Evolutionary conservation across 1,140 invertebrate genomes (phyloP), one percentile per base, ranked within the genome.

Genomic region (Meteorus sp.): DNA sequence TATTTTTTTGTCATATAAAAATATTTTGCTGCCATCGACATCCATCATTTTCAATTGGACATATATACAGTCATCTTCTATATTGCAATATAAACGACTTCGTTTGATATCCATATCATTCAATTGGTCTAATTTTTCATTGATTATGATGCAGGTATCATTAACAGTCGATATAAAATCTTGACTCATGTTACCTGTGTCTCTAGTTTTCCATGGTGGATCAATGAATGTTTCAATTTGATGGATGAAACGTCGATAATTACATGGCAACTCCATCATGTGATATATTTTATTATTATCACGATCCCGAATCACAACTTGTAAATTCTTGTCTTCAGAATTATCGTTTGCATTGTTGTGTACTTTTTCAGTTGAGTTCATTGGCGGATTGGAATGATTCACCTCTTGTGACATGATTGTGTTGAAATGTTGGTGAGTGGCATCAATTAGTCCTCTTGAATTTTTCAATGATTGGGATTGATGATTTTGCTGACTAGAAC

Each of bases 71-170:
- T 59, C 62, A 0, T 47, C 29, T 15, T 59, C 52, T 20, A 73
- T 65, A 11, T 70, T 47, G 15, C 68, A 72, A 7, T 58, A 47
- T 3, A 74, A 59, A 22, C 33, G 25, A 8, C 65, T 52, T 7
- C 25, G 31, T 11, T 27, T 47, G 0, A 44, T 43, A 11, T 17
- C 56, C n/a, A 44, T 37, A 11, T 9, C 17, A 22, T 61, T 43
- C 11, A 68, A 22, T 20, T 59, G 64, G 2, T 15, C 23, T 0
- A 70, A 39, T n/a, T 64, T 45, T 9, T 61, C 41, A 29, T 72
- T 72, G 0, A 72, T 11, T 3, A 61, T 57, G n/a, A 57, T 65
- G 19, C 61, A 72, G 1, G 64, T 62, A 4, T 67, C 66, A 1
- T 8, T 5, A 1, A 74, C 27, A 5, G 19, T 44, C 0, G 17